Conservation (phyloP, 1,140 invertebrate genomes). For the Caenorhabditis latens region DNA sequence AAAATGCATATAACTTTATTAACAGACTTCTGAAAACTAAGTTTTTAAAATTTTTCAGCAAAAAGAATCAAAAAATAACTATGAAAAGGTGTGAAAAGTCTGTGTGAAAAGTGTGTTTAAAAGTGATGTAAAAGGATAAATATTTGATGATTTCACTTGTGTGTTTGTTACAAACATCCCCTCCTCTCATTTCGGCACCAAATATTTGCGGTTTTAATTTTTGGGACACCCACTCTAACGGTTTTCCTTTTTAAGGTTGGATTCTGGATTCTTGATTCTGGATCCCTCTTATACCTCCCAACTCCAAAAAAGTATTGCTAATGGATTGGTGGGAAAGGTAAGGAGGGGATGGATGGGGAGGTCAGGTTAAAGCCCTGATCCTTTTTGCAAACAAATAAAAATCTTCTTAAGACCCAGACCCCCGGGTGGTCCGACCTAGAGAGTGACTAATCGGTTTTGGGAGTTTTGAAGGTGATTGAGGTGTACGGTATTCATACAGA, state of each 20-base stretch:
- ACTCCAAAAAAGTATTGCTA: not conserved
- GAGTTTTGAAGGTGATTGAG: not conserved
- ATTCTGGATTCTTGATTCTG: too few species aligned
- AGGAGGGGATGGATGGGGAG: not conserved
- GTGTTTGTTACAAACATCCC: constrained; percentile 52
- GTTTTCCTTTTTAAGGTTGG: too few species aligned
- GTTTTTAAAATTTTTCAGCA: not conserved
- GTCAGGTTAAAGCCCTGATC: constrained; percentile 47
- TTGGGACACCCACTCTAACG: not conserved
- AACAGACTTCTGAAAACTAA: too few species aligned
- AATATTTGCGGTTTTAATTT: constrained; percentile 39
- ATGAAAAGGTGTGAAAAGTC: constrained; percentile 18
- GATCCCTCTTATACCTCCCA: not conserved
- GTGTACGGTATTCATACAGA: too few species aligned
- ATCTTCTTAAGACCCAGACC: not conserved
- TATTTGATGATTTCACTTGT: constrained; percentile 47
- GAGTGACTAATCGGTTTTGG: constrained; percentile 7
- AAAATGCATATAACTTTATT: too few species aligned
- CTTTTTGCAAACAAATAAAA: constrained; percentile 52
- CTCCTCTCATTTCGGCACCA: constrained; percentile 18
- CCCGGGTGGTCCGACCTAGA: not conserved
- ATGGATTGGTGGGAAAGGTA: not conserved
- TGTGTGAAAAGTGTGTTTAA: not conserved
- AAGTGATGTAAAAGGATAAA: constrained; percentile 51
- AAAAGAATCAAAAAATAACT: not conserved